A percentile compares a stretch with the other conserved stretches of the same genome.
phyloP scores from a whole-genome alignment of 2,797 vertebrate genomes.

The Aeoliscus strigatus region DNA sequence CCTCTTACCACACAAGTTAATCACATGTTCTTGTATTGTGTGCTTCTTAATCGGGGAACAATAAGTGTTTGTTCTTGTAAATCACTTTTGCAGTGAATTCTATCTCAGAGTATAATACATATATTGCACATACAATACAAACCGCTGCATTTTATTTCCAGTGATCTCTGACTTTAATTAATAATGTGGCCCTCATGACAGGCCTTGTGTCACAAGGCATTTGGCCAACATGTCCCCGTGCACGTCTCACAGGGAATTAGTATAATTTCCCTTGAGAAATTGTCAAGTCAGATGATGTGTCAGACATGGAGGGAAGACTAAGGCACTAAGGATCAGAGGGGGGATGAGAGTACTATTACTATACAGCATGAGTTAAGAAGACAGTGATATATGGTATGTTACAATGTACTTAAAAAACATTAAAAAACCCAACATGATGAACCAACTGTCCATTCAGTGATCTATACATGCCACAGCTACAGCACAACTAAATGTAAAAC shows the following conservation, averaged over 20 bases:
- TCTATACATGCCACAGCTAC: not conserved
- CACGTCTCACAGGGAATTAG: not conserved
- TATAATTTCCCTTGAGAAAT: not conserved
- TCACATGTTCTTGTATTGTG: not conserved
- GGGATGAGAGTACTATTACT: too few relatives aligned
- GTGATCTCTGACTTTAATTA: not conserved
- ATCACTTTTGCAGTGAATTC: slow-evolving; percentile 2
- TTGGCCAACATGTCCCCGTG: slow-evolving; percentile 1
- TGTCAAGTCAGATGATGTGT: not conserved
- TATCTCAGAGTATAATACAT: not conserved
- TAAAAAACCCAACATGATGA: not conserved
- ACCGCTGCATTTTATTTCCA: not conserved
- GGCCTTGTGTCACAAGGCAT: slow-evolving; percentile 1
- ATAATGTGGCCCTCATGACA: not conserved
- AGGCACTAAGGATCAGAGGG: not conserved
- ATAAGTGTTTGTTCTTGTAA: slow-evolving; percentile 1
- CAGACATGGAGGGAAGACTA: not conserved
- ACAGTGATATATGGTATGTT: not conserved
- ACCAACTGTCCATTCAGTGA: not conserved
- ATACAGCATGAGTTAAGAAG: not conserved
- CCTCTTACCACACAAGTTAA: not conserved
- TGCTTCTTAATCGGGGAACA: not conserved
- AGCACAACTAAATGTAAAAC: not conserved
- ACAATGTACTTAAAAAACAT: not conserved
- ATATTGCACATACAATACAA: not conserved